Base-by-base conservation (phyloP, 2,888 invertebrate species). In the Tipula unca region DNA sequence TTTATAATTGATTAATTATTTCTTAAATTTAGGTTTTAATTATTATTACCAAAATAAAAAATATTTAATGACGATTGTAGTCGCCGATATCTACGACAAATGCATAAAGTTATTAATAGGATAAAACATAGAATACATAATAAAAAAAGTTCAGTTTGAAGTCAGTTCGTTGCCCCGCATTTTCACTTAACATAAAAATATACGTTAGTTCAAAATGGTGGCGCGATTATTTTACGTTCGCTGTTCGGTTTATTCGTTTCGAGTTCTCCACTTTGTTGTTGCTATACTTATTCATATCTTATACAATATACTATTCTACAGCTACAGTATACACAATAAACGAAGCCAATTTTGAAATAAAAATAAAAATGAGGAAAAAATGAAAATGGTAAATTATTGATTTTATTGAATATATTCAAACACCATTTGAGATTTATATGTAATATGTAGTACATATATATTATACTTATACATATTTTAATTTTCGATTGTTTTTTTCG, bases 321-420 rank as follows among this genome's bases (percentile, higher is more conserved):
- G 8, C 17, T 48, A 48, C 10, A 69, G 13, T 17, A 25, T 25
- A 48, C 48, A 25, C 25, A 69, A 69, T 25, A 69, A 69, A 25
- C 69, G 69, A 69, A 69, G 69, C 69, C 69, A 69, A 25, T 69
- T 25, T 69, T 69, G 10, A 69, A 69, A 8, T 25, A 69, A 69
- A 69, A 69, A 69, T 3, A 13, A 69, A 69, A 25, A 25, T 13
- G 20, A 69, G 25, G 69, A 69, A 25, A 69, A 25, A 69, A 25
- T 69, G 20, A 69, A 69, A 69, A 69, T 69, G 69, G 69, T 69
- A 69, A 69, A 69, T 69, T 69, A 69, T 69, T 69, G 69, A 69
- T 69, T 48, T 69, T 69, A 69, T 69, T 69, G 69, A 69, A 69
- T 69, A 69, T 69, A 69, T 69, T 69, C 17, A 54, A 54, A 17